Base-by-base conservation (phyloP, 2,888 invertebrate species). In the Watsonalla binaria region DNA sequence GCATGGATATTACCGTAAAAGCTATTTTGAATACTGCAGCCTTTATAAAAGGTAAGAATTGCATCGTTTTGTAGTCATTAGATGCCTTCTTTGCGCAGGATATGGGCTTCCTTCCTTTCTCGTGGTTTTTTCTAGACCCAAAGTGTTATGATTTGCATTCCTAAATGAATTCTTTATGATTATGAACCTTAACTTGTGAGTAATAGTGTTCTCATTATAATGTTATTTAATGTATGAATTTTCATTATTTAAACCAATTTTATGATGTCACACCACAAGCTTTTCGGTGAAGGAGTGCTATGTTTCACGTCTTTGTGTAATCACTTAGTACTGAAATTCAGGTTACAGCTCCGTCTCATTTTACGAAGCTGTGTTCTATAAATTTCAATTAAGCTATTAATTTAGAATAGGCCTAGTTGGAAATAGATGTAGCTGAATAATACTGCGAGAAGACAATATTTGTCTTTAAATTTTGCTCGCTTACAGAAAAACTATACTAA, bases 311-410 rank as follows among this genome's bases (percentile, higher is more conserved):
- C 24, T 24, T 24, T 4, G 24, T 24, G 13, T 37, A 37, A 49
- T 49, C 49, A 49, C 37, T 49, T 37, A 13, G 11, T 13, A 6
- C 48, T 53, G 48, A 53, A 53, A 53, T 53, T 48, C 48, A 53
- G 53, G 53, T 7, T 48, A 39, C 33, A 42, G n/a, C 47, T 14
- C 14, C 37, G 37, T 9, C 11, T 15, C 49, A 14, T 49, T 49
- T 39, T 14, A 37, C 9, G 13, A 11, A 37, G 11, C 49, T 14
- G 15, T 49, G 49, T 15, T 49, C 15, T 35, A 49, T 49, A 49
- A 49, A 49, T 49, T 49, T 49, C 49, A 49, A 49, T 49, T 49
- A 37, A 37, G 49, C 42, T 11, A 42, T 8, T 11, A 42, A 42
- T 42, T 42, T 42, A 42, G 42, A 42, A 42, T 42, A 42, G 42